Base-by-base conservation (phyloP, 2,797 vertebrate genomes). In the Sus cebifrons region DNA sequence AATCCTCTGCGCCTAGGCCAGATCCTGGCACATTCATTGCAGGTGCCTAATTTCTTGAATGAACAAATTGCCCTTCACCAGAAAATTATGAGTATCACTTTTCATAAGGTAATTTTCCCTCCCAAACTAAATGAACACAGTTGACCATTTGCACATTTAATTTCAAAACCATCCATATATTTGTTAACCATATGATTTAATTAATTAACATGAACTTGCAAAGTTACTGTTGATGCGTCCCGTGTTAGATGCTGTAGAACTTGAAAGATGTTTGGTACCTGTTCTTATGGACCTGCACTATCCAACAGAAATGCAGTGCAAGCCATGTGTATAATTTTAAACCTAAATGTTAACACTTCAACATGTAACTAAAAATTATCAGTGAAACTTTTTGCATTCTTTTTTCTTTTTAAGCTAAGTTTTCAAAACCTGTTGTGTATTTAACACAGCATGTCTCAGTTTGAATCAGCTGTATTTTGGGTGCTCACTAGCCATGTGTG, bases 81-180 rank as follows among this genome's bases (percentile, higher is more conserved):
- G 74, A 74, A 94, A 95, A 89, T 88, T 68, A 56, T 68, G 60
- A 25, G 54, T 79, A 29, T 68, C 32, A 67, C 25, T 54, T 88
- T 94, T 74, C 71, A 32, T 87, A 73, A 83, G 56, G 70, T 78
- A 52, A 36, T 86, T 64, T 74, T 15, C 84, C 49, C 11, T 87
- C 88, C 70, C 71, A 93, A 73, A 67, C 29, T 85, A 89, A 84
- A 74, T 78, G 9, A 67, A 79, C 5, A 62, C 78, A 79, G 20
- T 70, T 77, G 56, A 6, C 58, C 44, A 62, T 94, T 95, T 88
- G 49, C 40, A 91, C 49, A n/a, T 85, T 85, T 79, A 84, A 70
- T 60, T 60, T 73, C 60, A 94, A 74, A 85, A 75, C 16, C 16
- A n/a, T 77, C n/a, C 20, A 8, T 21, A 16, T 84, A 27, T 44